Percentiles rank a stretch among this genome's conserved stretches.
These are phyloP conservation scores for Nephotettix cincticeps DNA, from an alignment of 1,140 invertebrate genomes.

Conservation along the genomic window DNA sequence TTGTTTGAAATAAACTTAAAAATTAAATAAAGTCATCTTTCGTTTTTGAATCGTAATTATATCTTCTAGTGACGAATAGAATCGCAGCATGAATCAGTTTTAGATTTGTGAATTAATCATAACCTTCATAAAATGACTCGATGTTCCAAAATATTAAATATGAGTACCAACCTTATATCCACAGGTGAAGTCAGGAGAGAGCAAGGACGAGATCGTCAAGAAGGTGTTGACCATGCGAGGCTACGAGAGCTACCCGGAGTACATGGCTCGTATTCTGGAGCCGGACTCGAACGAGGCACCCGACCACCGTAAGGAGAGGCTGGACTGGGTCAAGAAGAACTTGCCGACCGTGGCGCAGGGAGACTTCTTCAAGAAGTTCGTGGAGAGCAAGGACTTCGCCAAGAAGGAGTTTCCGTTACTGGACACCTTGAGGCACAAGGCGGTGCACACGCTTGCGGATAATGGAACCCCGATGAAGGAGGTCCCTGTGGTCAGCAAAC, in stretches of 20 bases:
- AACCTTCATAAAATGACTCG: too few relatives aligned
- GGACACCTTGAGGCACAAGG: not conserved
- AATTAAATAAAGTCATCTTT: too few relatives aligned
- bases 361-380: not conserved
- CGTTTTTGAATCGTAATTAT: too few relatives aligned
- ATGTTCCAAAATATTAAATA: too few relatives aligned
- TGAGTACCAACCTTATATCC: not conserved
- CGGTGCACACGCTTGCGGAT: not conserved
- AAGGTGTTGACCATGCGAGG: not conserved
- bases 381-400: not conserved
- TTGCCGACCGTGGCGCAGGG: not conserved
- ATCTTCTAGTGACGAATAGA: too few relatives aligned
- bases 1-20: too few relatives aligned
- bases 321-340: slow-evolving; percentile 7
- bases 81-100: too few relatives aligned
- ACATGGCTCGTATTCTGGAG: slow-evolving; percentile 8
- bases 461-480: not conserved
- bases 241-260: not conserved
- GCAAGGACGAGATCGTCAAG: not conserved
- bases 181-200: not conserved
- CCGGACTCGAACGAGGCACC: not conserved
- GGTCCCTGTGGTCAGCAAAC: not conserved
- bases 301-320: not conserved
- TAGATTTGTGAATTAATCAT: too few relatives aligned
- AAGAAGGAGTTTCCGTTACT: not conserved